Percentiles rank a stretch among this genome's conserved stretches.
Evolutionary conservation across 2,113 vertebrate genomes (phyloP).

Genomic region (Colinus virginianus): DNA sequence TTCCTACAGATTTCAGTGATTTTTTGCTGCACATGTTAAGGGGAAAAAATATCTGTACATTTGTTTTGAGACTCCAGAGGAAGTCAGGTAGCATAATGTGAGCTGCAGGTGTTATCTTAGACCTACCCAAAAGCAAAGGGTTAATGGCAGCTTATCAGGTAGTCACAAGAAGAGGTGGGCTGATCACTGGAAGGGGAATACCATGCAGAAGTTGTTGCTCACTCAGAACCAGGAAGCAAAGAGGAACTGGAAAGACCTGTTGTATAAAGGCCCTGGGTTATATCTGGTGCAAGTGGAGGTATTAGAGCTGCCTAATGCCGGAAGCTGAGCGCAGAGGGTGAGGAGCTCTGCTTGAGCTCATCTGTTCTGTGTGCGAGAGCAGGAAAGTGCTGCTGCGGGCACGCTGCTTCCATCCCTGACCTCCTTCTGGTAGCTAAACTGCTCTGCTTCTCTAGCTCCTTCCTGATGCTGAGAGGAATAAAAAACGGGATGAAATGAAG

Average conservation of each 20-base stretch:
- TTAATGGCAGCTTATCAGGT: background rate
- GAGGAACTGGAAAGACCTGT: constrained; percentile 49
- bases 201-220: background rate
- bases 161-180: background rate
- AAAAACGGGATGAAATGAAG: background rate
- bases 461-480: fast-evolving
- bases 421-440: background rate
- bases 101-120: fast-evolving
- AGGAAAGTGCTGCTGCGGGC: background rate
- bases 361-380: background rate
- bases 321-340: fast-evolving
- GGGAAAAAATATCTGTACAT: background rate
- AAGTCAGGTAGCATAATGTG: background rate
- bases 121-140: background rate
- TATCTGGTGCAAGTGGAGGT: background rate
- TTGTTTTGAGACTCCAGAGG: background rate
- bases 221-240: background rate
- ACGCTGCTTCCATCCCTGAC: background rate
- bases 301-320: fast-evolving
- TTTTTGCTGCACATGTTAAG: background rate
- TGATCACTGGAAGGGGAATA: background rate
- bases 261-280: background rate
- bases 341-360: background rate
- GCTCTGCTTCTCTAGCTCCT: background rate
- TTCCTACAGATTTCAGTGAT: background rate